Base-by-base conservation (phyloP, 1,140 invertebrate genomes). In the Sitophilus oryzae region DNA sequence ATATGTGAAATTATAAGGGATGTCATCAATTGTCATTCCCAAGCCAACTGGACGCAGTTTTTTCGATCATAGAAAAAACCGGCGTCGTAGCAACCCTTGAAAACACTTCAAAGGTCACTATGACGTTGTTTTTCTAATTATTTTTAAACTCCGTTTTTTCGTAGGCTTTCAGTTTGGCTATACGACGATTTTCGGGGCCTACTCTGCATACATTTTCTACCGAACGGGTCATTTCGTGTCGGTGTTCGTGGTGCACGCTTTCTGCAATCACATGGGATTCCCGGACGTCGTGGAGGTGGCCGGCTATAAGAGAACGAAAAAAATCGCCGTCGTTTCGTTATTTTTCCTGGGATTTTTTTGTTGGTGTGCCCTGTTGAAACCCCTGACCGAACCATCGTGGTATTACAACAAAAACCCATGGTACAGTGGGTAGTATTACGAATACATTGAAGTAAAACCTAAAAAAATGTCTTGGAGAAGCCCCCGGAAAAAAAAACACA, bases 261-360 rank as follows among this genome's bases (percentile, higher is more conserved):
- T 96, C 71, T 97, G 93, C 71, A 96, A 97, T 74, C 87, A 92
- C 69, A 96, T 97, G 89, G 94, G 93, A 19, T 88, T 96, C 64
- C 93, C 93, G 0, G 89, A 95, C 69, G 78, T 96, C 57, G 76
- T 77, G 2, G 90, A 93, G 69, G 76, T 96, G 2, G 68, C 80
- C 36, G 78, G 80, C 16, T 86, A 86, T 64, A 77, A 82, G 47
- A 74, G 81, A 20, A 76, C 79, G 4, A 80, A 88, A 60, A 77
- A 80, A 49, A 71, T 81, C 9, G 71, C 86, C 5, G 76, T 87
- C 1, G 71, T 83, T 20, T 67, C 67, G 23, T 71, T 85, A 4
- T 93, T 91, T 73, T 65, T 93, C 11, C 45, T 84, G 2, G 93
- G 93, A 2, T 74, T 95, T 5, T 60, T 84, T 1, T 61, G 79